Evolutionary conservation across 2,888 invertebrate species (phyloP).

Genomic region (Netelia virgata): DNA sequence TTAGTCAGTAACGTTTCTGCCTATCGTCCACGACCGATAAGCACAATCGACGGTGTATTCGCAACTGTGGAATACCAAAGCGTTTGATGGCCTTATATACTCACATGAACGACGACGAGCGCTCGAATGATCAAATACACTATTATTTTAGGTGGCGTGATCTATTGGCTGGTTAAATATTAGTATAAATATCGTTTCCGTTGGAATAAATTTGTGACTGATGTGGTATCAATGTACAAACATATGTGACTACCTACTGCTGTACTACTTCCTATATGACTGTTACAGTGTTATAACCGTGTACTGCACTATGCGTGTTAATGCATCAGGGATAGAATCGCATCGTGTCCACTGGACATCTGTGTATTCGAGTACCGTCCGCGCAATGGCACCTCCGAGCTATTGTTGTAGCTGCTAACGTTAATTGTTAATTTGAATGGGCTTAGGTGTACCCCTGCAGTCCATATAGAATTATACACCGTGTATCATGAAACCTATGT

Average conservation of each 20-base stretch:
- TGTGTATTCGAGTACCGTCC: constrained; percentile 51
- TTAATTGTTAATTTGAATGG: constrained; percentile 81
- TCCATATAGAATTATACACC: constrained; percentile 61
- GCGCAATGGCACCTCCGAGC: constrained; percentile 78
- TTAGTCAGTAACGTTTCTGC: no score
- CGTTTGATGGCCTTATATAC: background rate
- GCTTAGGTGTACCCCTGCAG: constrained; percentile 56
- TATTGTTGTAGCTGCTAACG: constrained; percentile 79
- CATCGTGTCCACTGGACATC: constrained; percentile 23
- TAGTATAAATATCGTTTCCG: background rate
- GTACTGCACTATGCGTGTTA: constrained; percentile 56
- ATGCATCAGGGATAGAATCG: constrained; percentile 31
- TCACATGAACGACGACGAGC: background rate
- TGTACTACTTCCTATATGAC: constrained; percentile 44
- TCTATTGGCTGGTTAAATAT: background rate
- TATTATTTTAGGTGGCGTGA: background rate
- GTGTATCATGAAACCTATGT: constrained; percentile 61
- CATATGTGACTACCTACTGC: constrained; percentile 6
- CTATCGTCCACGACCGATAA: no score
- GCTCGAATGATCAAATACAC: background rate
- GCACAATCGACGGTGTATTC: no score
- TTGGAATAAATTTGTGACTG: no score
- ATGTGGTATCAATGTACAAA: constrained; percentile 5
- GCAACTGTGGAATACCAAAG: no score
- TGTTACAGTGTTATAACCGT: constrained; percentile 47